These are phyloP conservation scores for Cairina moschata DNA, from an alignment of 2,113 vertebrate genomes.

Conservation along the genomic window DNA sequence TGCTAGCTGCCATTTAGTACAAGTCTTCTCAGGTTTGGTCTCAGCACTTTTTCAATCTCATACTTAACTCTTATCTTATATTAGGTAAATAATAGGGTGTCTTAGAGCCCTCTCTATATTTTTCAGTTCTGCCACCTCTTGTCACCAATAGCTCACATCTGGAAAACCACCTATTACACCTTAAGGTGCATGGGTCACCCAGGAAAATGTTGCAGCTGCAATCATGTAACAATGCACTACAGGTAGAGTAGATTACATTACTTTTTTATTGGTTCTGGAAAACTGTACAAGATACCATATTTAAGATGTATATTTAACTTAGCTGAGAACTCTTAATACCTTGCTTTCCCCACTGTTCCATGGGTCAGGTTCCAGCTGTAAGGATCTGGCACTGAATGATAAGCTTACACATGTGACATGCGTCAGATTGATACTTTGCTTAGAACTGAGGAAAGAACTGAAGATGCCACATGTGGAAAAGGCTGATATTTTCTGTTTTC, in stretches of 20 bases:
- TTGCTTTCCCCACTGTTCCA: neutral
- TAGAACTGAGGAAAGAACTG: neutral
- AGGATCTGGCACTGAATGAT: neutral
- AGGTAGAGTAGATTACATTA: neutral
- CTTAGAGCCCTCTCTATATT: neutral
- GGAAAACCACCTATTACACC: neutral
- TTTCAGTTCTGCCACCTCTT: neutral
- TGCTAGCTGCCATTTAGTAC: neutral
- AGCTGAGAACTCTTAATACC: neutral
- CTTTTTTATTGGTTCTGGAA: neutral
- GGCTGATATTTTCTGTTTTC: neutral
- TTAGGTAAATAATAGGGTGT: neutral
- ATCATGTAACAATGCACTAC: neutral
- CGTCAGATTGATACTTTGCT: neutral
- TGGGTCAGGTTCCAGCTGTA: neutral
- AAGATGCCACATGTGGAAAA: neutral
- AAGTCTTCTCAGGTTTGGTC: neutral
- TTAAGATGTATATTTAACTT: neutral
- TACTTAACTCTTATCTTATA: neutral
- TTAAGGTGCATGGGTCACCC: neutral
- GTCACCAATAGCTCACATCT: neutral
- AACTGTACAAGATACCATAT: neutral
- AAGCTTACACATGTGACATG: fast-evolving
- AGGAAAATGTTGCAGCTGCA: neutral
- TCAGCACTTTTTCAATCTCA: neutral